These are phyloP conservation scores for Pangasius sanitwongsei DNA, from an alignment of 2,797 vertebrate species.

Conservation along the genomic window DNA sequence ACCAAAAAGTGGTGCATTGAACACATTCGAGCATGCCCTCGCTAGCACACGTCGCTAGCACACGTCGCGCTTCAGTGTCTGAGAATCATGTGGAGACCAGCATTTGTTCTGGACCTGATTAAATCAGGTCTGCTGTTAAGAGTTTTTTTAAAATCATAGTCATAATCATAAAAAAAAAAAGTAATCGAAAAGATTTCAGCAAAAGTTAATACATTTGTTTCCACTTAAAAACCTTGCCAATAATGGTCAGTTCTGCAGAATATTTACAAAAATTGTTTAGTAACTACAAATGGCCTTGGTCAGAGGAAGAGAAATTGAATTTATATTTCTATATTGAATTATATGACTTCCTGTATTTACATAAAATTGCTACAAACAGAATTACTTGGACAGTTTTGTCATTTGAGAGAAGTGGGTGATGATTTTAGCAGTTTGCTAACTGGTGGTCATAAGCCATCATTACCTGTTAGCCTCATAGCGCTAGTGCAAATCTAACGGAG, in stretches of 20 bases:
- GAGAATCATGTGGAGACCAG: not conserved
- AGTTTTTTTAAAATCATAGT: conserved; percentile 45
- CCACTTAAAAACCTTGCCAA: conserved; percentile 64
- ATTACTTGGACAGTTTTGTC: not conserved
- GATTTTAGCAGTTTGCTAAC: too few relatives aligned
- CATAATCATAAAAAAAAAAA: conserved; percentile 63
- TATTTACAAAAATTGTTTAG: conserved; percentile 68
- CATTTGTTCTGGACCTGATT: conserved; percentile 17
- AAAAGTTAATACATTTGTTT: conserved; percentile 67
- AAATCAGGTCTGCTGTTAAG: conserved; percentile 11
- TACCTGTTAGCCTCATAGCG: not conserved
- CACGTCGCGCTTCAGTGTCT: not conserved
- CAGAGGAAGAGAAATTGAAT: not conserved
- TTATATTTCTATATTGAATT: not conserved
- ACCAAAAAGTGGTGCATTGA: not conserved
- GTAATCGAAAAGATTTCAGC: conserved; percentile 52
- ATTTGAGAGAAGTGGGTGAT: not conserved
- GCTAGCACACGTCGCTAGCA: not conserved
- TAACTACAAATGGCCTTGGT: conserved; percentile 25
- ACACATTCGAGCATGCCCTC: too few relatives aligned
- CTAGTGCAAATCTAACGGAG: not conserved
- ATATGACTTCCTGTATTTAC: too few relatives aligned
- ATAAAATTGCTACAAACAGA: not conserved
- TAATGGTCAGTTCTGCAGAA: conserved; percentile 60
- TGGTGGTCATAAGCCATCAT: not conserved